phyloP scores from a whole-genome alignment of 2,888 invertebrate genomes.

The Theretra japonica region DNA sequence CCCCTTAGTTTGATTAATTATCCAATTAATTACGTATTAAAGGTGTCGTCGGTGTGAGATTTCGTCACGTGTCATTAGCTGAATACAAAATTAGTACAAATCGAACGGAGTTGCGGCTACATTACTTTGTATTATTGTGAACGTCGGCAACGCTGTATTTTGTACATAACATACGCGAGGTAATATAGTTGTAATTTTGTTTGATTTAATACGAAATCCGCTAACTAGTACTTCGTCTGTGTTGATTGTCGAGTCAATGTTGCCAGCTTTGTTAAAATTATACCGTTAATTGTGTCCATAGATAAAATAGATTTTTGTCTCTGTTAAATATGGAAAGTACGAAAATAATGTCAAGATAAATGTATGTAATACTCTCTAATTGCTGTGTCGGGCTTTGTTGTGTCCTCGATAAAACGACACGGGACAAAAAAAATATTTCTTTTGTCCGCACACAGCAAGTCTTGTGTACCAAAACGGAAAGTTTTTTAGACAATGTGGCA shows the following conservation, averaged over 20 bases:
- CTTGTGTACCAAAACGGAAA: not conserved
- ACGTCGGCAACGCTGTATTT: conserved; percentile 58
- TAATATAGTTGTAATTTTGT: conserved; percentile 59
- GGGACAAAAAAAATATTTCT: conserved; percentile 13
- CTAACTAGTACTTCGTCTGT: conserved; percentile 51
- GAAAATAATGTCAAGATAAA: conserved; percentile 15
- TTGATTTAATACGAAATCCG: conserved; percentile 44
- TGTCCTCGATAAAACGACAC: not conserved
- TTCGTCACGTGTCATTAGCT: conserved; percentile 52
- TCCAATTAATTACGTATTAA: not conserved
- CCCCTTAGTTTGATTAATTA: not conserved
- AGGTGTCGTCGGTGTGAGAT: conserved; percentile 53
- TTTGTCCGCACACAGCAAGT: not conserved
- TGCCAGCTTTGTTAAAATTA: conserved; percentile 40
- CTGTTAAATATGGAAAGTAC: not conserved
- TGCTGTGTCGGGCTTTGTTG: conserved; percentile 8
- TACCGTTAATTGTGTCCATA: conserved; percentile 28
- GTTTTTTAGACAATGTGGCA: conserved; percentile 48
- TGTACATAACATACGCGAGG: conserved; percentile 63
- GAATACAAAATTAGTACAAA: conserved; percentile 59
- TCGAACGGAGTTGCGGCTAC: conserved; percentile 58
- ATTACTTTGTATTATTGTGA: conserved; percentile 47
- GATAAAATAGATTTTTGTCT: conserved; percentile 24
- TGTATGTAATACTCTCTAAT: conserved; percentile 16
- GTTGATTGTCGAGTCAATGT: conserved; percentile 56